These are phyloP conservation scores for Drosophila subpulchrella DNA, from an alignment of 1,140 invertebrate genomes.

Conservation along the genomic window DNA sequence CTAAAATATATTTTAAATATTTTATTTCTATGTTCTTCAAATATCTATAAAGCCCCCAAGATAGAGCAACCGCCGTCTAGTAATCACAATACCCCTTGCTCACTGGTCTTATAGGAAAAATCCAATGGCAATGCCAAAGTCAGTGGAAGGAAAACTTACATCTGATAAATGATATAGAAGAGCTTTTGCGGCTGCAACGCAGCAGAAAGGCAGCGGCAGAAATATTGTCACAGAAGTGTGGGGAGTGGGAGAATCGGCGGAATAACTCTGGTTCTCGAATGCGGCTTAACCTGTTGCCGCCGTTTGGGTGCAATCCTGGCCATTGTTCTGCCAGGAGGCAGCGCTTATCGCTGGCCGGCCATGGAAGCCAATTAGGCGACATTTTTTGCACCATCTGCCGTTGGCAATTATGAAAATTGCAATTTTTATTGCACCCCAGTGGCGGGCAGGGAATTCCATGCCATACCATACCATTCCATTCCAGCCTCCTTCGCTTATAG, in stretches of 20 bases:
- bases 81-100: neutral
- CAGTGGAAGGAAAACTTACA: constrained; percentile 70
- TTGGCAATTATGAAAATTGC: constrained; percentile 80
- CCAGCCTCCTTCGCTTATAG: constrained; percentile 34
- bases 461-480: constrained; percentile 7
- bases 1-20: too few species aligned
- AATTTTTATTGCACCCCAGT: constrained; percentile 76
- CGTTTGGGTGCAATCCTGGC: constrained; percentile 37
- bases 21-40: too few species aligned
- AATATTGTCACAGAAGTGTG: constrained; percentile 64
- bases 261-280: constrained; percentile 24
- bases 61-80: neutral
- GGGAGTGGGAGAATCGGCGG: constrained; percentile 4
- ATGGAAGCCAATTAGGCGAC: constrained; percentile 77
- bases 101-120: constrained; percentile 3
- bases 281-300: constrained; percentile 52
- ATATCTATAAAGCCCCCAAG: too few species aligned
- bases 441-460: constrained; percentile 51
- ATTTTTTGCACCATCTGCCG: constrained; percentile 79
- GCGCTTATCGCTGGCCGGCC: constrained; percentile 56
- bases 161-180: constrained; percentile 81
- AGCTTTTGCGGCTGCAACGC: constrained; percentile 49
- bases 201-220: constrained; percentile 29
- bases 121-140: constrained; percentile 66
- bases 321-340: constrained; percentile 61